A percentile compares a stretch with the other conserved stretches of the same genome.
These are phyloP conservation scores for Alca torda DNA, from an alignment of 2,797 vertebrate species.

Conservation along the genomic window DNA sequence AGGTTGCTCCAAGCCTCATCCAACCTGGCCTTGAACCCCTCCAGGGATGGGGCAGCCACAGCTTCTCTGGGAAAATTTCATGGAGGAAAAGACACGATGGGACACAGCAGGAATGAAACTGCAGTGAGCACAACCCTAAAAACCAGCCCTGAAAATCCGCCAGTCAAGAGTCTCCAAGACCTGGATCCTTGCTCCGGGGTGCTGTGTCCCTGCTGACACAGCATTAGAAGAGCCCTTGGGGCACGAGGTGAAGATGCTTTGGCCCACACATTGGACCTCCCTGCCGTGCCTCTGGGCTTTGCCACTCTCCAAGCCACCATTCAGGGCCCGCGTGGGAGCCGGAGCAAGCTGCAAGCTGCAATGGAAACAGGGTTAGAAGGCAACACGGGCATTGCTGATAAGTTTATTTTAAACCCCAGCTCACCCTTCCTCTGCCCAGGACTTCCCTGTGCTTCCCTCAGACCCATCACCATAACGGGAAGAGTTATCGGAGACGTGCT, in stretches of 20 bases:
- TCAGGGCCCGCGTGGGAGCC: background rate
- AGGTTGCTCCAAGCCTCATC: no score
- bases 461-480: background rate
- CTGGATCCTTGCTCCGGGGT: background rate
- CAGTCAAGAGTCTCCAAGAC: fast-evolving
- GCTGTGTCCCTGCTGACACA: background rate
- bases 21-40: no score
- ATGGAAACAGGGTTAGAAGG: background rate
- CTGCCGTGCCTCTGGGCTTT: background rate
- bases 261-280: background rate
- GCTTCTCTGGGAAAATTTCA: no score
- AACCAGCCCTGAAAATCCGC: background rate
- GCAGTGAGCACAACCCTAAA: background rate
- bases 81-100: background rate
- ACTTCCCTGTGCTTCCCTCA: background rate
- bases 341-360: background rate
- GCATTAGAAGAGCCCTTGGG: background rate
- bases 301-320: background rate
- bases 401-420: background rate
- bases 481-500: fast-evolving
- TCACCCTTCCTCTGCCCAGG: background rate
- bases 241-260: background rate
- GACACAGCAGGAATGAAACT: background rate
- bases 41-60: no score
- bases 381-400: background rate